Conservation (phyloP, 1,140 invertebrate genomes). For the Adoxophyes honmai region DNA sequence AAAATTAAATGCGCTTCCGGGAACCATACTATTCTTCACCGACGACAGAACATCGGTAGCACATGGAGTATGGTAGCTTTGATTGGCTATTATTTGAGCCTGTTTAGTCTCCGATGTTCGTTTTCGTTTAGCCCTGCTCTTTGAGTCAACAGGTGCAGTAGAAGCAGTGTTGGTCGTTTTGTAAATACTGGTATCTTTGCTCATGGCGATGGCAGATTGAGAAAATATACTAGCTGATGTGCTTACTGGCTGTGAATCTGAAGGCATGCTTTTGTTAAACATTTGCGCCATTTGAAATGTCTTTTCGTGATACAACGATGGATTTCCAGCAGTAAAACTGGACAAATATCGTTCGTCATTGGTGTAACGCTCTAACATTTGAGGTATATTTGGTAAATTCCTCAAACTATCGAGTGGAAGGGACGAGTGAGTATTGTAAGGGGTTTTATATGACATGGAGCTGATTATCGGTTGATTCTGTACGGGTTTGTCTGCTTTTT, state of each 20-base stretch:
- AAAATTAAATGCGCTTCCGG: constrained; percentile 84
- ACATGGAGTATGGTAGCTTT: constrained; percentile 44
- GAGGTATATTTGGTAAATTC: constrained; percentile 78
- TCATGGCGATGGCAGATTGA: constrained; percentile 45
- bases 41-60: constrained; percentile 49
- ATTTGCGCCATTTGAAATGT: constrained; percentile 72
- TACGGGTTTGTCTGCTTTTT: constrained; percentile 53
- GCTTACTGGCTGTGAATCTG: constrained; percentile 46
- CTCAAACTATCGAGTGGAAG: constrained; percentile 66
- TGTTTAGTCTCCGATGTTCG: constrained; percentile 73
- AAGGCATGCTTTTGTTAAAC: constrained; percentile 72
- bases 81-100: constrained; percentile 76
- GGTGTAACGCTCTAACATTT: constrained; percentile 78
- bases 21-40: constrained; percentile 79
- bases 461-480: constrained; percentile 54
- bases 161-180: constrained; percentile 37
- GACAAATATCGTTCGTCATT: constrained; percentile 76
- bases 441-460: constrained; percentile 59
- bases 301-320: constrained; percentile 71
- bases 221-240: constrained; percentile 48
- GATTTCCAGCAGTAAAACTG: constrained; percentile 55
- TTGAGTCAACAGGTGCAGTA: constrained; percentile 36
- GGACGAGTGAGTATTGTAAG: constrained; percentile 55
- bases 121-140: constrained; percentile 50
- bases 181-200: constrained; percentile 54